phyloP scores from a whole-genome alignment of 2,888 invertebrate genomes.

The Drosophila ezoana region DNA sequence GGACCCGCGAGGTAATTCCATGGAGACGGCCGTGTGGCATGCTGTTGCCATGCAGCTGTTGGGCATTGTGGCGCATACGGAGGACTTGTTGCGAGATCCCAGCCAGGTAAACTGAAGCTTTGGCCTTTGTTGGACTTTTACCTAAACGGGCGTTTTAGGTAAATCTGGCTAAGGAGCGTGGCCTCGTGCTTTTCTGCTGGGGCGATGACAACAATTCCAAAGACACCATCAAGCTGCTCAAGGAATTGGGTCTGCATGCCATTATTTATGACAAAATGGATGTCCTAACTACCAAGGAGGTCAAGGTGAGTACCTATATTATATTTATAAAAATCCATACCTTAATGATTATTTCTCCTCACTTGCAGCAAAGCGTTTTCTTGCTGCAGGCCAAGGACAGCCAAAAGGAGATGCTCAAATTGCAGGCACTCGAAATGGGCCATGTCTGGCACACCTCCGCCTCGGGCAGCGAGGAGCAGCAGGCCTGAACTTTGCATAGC shows the following conservation, averaged over 20 bases:
- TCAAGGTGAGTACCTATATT: constrained; percentile 72
- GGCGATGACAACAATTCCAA: constrained; percentile 97
- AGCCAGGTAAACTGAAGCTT: constrained; percentile 87
- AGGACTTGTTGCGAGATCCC: constrained; percentile 94
- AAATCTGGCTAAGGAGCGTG: constrained; percentile 91
- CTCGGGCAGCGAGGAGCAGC: constrained; percentile 60
- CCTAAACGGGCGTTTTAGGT: constrained; percentile 86
- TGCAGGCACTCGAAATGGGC: constrained; percentile 83
- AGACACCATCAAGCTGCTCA: constrained; percentile 93
- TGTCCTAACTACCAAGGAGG: constrained; percentile 83
- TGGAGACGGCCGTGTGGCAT: constrained; percentile 93
- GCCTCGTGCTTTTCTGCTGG: constrained; percentile 97
- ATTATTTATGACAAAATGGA: constrained; percentile 98
- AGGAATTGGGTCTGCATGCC: constrained; percentile 95
- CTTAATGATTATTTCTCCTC: not conserved
- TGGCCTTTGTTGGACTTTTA: constrained; percentile 37
- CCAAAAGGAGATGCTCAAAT: constrained; percentile 85
- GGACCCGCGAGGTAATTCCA: constrained; percentile 92
- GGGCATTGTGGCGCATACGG: constrained; percentile 96
- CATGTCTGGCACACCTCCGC: constrained; percentile 68
- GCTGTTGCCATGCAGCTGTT: constrained; percentile 93
- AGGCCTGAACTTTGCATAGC: constrained; percentile 43
- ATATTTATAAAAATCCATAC: not conserved
- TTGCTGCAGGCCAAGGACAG: constrained; percentile 91
- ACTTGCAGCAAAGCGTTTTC: constrained; percentile 91